Base-by-base conservation (phyloP, 2,113 vertebrate genomes). In the Holacanthus passer region DNA sequence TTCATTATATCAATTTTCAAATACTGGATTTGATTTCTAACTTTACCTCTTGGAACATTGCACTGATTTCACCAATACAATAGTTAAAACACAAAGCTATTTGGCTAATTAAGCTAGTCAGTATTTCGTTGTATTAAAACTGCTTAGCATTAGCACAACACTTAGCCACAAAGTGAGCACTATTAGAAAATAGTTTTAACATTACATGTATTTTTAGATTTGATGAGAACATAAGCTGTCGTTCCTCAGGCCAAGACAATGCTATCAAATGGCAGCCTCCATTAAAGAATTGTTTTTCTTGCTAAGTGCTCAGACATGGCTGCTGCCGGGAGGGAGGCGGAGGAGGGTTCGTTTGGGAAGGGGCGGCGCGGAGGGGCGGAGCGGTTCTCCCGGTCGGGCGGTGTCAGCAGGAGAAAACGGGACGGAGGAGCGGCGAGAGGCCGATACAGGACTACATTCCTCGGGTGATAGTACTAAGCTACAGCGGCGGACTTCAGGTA, bases 401-500 rank as follows among this genome's bases (percentile, higher is more conserved):
- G 88, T 48, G 90, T 86, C 87, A 60, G 62, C 29, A 0, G 65
- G 50, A 75, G 84, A 93, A 88, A 85, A 88, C 56, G 39, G 77
- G 76, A 39, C 79, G 24, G 76, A 62, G 76, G 22, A 32, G 70
- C 31, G 4, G 35, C 1, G 37, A 14, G 24, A 67, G 58, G 77
- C 82, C 29, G 79, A 79, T 3, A 48, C 55, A 73, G 43, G 63
- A 82, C 43, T 4, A 31, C 32, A 5, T 9, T 70, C 48, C 22
- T 47, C 24, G 24, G 29, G 55, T 43, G 55, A 31, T 19, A 55
- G 35, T 24, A 17, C 59, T 32, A 63, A 60, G 2, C 4, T 0
- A 17, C 77, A 41, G 22, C 73, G 45, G 78, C 29, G 16, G 81
- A 56, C 50, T 81, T 58, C 85, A 94, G 93, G 93, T 94, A 83